phyloP scores from a whole-genome alignment of 2,113 vertebrate genomes.

The Phyllostomus discolor region DNA sequence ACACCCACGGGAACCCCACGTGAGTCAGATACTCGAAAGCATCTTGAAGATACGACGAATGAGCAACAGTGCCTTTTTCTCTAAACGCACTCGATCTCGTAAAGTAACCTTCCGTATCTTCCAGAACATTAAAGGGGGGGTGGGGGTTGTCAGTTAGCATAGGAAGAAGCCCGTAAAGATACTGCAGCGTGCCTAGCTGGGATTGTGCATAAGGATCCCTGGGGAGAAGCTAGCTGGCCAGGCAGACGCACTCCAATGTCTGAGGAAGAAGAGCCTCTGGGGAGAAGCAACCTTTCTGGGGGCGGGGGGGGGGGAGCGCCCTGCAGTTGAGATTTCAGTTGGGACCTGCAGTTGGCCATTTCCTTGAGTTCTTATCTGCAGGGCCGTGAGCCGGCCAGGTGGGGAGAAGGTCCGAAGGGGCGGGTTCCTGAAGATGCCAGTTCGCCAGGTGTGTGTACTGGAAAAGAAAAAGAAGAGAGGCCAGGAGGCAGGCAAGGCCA shows the following conservation, averaged over 20 bases:
- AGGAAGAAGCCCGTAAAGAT: not conserved
- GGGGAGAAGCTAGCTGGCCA: not conserved
- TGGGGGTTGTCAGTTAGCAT: not conserved
- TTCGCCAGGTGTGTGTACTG: not conserved
- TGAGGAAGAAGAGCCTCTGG: not conserved
- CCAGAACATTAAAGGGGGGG: not conserved
- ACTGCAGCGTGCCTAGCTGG: not conserved
- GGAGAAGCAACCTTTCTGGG: not conserved
- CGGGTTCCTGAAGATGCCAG: not conserved
- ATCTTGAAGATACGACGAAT: not conserved
- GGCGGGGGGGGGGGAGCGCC: not conserved
- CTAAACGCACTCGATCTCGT: not conserved
- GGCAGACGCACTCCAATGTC: not conserved
- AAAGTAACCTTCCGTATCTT: not conserved
- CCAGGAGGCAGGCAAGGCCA: not conserved
- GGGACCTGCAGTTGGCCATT: not conserved
- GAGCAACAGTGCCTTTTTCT: constrained; percentile 53
- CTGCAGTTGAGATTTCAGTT: too few species aligned
- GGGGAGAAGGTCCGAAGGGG: not conserved
- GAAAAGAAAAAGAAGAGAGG: not conserved
- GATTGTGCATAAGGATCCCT: not conserved
- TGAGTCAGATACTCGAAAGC: not conserved
- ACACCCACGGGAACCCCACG: not conserved
- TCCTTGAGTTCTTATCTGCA: not conserved
- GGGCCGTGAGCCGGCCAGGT: not conserved